Conservation (phyloP, 2,888 invertebrate genomes). For the Zygothrica quintamaculata region DNA sequence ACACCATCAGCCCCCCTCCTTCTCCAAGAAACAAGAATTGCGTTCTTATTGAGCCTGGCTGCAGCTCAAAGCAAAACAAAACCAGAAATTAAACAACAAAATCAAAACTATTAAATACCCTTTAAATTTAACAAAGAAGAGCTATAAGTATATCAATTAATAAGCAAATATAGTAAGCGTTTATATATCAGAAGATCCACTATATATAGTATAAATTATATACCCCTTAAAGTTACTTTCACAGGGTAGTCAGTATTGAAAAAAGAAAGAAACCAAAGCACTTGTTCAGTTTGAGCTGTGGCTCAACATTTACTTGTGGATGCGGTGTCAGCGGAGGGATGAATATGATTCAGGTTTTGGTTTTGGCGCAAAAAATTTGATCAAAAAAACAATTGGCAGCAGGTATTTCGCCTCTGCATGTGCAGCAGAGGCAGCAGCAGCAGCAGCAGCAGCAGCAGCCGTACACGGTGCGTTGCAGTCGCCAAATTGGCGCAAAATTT, state of each 20-base stretch:
- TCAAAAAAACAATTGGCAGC: conserved; percentile 69
- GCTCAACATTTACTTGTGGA: conserved; percentile 60
- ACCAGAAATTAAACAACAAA: conserved; percentile 24
- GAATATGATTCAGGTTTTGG: conserved; percentile 71
- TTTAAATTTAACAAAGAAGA: too few relatives aligned
- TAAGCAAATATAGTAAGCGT: too few relatives aligned
- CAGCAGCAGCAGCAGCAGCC: conserved; percentile 49
- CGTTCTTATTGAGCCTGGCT: conserved; percentile 33
- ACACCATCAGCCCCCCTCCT: conserved; percentile 8
- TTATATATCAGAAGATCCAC: too few relatives aligned
- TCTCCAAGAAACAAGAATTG: conserved; percentile 37
- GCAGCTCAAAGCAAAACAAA: conserved; percentile 49
- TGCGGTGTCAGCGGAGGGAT: conserved; percentile 39
- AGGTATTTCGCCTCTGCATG: conserved; percentile 48
- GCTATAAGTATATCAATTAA: too few relatives aligned
- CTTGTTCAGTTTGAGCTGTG: conserved; percentile 62
- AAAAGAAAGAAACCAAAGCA: conserved; percentile 65
- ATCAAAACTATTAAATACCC: background rate
- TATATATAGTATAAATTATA: too few relatives aligned
- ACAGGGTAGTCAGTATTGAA: background rate
- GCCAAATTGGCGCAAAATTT: conserved; percentile 73
- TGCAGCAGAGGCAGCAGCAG: conserved; percentile 2
- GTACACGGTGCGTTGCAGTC: conserved; percentile 32
- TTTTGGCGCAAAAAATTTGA: conserved; percentile 74
- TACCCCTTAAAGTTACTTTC: too few relatives aligned